A percentile compares a stretch with the other conserved stretches of the same genome.
These are phyloP conservation scores for Glaucopsyche alexis DNA, from an alignment of 2,888 invertebrate genomes.

Conservation along the genomic window DNA sequence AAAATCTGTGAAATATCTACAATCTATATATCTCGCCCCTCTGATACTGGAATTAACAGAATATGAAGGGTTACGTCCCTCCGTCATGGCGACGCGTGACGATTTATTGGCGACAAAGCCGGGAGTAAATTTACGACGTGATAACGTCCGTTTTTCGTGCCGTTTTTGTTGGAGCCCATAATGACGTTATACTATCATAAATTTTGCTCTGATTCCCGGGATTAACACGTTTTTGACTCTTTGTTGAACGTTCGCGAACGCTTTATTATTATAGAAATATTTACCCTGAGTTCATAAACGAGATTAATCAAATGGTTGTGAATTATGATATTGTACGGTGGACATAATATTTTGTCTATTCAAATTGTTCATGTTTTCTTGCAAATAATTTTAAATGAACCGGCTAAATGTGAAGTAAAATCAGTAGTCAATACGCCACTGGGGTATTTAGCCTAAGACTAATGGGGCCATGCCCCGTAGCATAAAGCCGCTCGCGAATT, in stretches of 20 bases:
- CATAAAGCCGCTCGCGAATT: no score
- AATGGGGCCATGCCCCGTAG: no score
- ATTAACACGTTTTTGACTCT: constrained; percentile 28
- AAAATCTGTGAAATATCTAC: constrained; percentile 8
- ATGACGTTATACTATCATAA: constrained; percentile 37
- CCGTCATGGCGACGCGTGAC: constrained; percentile 50
- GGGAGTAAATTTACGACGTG: constrained; percentile 70
- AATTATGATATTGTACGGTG: background rate
- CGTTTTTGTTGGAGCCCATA: constrained; percentile 50
- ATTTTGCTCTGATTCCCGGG: constrained; percentile 31
- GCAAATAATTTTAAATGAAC: no score
- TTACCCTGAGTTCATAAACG: background rate
- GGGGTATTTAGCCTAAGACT: no score
- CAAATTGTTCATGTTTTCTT: background rate
- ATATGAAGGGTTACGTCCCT: constrained; percentile 44
- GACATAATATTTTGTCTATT: background rate
- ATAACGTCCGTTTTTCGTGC: constrained; percentile 61
- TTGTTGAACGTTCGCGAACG: background rate
- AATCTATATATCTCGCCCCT: constrained; percentile 11
- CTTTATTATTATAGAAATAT: background rate
- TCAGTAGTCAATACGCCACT: no score
- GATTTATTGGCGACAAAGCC: constrained; percentile 75
- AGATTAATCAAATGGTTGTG: background rate
- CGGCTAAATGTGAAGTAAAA: no score
- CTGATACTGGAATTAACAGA: constrained; percentile 32